Base-by-base conservation (phyloP, 2,888 invertebrate species). In the Euplexia lucipara region DNA sequence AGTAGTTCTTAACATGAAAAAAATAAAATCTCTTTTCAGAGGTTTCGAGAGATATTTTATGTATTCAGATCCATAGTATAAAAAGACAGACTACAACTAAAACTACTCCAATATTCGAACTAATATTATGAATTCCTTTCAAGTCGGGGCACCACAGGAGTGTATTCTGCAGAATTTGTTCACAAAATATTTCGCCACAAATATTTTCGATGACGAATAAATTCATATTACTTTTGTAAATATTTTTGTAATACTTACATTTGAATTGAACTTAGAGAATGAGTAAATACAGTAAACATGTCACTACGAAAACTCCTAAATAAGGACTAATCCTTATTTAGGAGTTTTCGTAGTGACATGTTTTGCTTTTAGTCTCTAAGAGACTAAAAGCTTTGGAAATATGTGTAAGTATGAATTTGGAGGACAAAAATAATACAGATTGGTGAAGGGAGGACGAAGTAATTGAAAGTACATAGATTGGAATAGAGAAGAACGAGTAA, bases 401-500 rank as follows among this genome's bases (percentile, higher is more conserved):
- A 60, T 70, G 72, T 63, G 67, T 60, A 56, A 76, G 62, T 47
- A 59, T 68, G 60, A 56, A 61, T 67, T 58, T 72, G 37, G 53
- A 74, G 59, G 72, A 67, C 65, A 73, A 75, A 80, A 79, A 75
- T 80, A 77, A 81, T 63, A 70, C 58, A 61, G 57, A 81, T 79
- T 65, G 71, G 78, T 81, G 80, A 71, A 61, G 82, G 81, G 76
- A 61, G 82, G 81, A 75, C 74, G 88, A 90, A 89, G 89, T 91
- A 90, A 92, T 91, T 90, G 90, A 87, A 91, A 89, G 88, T 85
- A 88, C 85, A 89, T 90, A 89, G 88, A 90, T 90, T 88, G 89
- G 83, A 85, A 85, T 83, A 86, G 85, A 62, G 78, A 82, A 84
- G 82, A 80, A 80, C 79, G 59, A 63, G 79, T 79, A 83, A 82